Base-by-base conservation (phyloP, 2,113 vertebrate genomes). In the Probosciger aterrimus region DNA sequence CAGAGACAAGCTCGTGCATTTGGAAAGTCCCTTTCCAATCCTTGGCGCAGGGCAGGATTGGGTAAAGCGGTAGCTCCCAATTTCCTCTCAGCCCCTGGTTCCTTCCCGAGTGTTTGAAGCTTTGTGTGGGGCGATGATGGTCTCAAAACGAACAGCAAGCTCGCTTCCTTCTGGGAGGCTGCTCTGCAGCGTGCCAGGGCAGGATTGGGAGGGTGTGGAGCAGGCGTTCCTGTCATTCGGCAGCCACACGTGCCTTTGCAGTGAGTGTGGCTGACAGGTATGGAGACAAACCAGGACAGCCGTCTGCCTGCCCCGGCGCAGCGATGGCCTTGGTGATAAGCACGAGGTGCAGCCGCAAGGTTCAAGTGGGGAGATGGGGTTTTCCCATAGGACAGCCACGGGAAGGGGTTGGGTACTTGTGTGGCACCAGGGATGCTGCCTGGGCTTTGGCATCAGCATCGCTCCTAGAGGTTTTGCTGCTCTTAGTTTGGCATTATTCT, bases 251-350 rank as follows among this genome's bases (percentile, higher is more conserved):
- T 69, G 87, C 84, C 84, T 93, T 44, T 74, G 79, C 22, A 10
- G 39, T 82, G 86, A 76, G 82, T 1, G 8, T 47, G 23, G 35
- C 80, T 79, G 80, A 79, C 77, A 87, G 86, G 86, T 91, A 87
- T 0, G 20, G 88, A 92, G 80, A 82, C 70, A 93, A 31, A 76
- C 12, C n/a, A 11, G 90, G 69, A 82, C 77, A 91, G 77, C 50
- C 28, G 0, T 18, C 64, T 63, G 47, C 37, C n/a, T 37, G 55
- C 35, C n/a, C 57, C 0, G 0, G 37, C 3, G 0, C 0, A 0
- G 69, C 1, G 0, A 3, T 44, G 46, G 84, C 69, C 20, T 4
- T 49, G 63, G 53, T 0, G 3, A 35, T 1, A 3, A 8, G 37
- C 1, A 0, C 33, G 67, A 75, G 67, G 18, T 49, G 62, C 47